phyloP scores from a whole-genome alignment of 2,113 vertebrate genomes.

The Solea solea region DNA sequence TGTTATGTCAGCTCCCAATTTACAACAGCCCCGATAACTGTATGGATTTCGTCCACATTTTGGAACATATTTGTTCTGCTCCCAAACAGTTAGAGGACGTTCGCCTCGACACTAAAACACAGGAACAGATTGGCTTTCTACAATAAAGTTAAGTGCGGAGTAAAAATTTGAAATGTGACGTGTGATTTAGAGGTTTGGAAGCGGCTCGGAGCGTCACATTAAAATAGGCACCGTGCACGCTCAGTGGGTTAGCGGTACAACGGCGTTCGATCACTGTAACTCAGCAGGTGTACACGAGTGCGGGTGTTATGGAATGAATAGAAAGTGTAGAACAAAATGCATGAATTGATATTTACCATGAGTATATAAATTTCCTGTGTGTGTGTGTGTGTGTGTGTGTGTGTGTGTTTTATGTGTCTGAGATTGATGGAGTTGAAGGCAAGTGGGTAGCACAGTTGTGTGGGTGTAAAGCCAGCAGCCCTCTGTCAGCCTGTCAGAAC shows the following conservation, averaged over 20 bases:
- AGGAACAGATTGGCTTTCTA: constrained; percentile 10
- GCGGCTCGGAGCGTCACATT: constrained; percentile 11
- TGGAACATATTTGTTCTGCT: constrained; percentile 5
- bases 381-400: too few species aligned
- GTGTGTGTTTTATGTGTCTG: constrained; percentile 57
- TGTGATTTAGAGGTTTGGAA: constrained; percentile 25
- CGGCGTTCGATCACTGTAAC: neutral
- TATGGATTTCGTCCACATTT: neutral
- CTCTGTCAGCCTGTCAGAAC: constrained; percentile 75
- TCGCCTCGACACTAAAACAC: neutral
- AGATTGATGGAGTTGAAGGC: constrained; percentile 66
- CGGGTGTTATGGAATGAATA: neutral
- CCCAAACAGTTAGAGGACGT: constrained; percentile 1
- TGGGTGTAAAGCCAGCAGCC: constrained; percentile 68
- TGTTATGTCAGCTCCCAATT: constrained; percentile 6
- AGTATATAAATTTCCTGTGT: neutral
- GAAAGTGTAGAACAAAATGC: neutral
- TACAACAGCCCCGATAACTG: constrained; percentile 15
- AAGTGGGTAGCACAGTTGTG: constrained; percentile 53
- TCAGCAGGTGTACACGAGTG: constrained; percentile 4
- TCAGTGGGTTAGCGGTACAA: neutral
- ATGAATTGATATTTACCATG: constrained; percentile 10
- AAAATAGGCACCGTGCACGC: constrained; percentile 19
- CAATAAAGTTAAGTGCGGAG: constrained; percentile 13
- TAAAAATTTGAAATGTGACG: constrained; percentile 17